phyloP scores from a whole-genome alignment of 2,113 vertebrate species.

The Mormyrus iriodes region DNA sequence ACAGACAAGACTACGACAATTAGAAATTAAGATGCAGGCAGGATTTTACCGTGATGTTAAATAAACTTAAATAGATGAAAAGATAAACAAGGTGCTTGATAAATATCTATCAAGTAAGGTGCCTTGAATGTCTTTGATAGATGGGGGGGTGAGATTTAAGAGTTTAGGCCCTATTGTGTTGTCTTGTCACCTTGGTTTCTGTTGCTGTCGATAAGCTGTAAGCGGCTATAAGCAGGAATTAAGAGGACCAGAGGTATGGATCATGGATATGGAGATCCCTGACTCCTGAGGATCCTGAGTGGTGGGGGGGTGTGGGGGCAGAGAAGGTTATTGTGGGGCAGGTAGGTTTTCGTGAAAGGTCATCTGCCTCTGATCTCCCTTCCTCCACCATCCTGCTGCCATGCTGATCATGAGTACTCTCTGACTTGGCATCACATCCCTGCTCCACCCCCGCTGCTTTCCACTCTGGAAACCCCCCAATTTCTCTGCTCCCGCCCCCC shows the following conservation, averaged over 20 bases:
- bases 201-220: not conserved
- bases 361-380: not conserved
- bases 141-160: not conserved
- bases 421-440: not conserved
- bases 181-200: not conserved
- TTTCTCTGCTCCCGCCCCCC: not conserved
- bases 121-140: not conserved
- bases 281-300: not conserved
- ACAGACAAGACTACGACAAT: not conserved
- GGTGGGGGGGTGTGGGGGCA: not conserved
- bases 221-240: not conserved
- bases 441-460: not conserved
- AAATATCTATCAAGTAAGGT: not conserved
- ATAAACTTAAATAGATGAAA: not conserved
- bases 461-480: not conserved
- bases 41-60: not conserved
- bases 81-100: not conserved
- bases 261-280: not conserved
- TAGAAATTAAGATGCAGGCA: not conserved
- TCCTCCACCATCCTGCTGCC: not conserved
- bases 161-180: not conserved
- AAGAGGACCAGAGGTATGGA: not conserved
- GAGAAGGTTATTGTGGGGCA: not conserved
- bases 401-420: not conserved
- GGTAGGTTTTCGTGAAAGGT: conserved; percentile 12